Evolutionary conservation across 2,113 vertebrate species (phyloP).

Genomic region (Alethe castanea): DNA sequence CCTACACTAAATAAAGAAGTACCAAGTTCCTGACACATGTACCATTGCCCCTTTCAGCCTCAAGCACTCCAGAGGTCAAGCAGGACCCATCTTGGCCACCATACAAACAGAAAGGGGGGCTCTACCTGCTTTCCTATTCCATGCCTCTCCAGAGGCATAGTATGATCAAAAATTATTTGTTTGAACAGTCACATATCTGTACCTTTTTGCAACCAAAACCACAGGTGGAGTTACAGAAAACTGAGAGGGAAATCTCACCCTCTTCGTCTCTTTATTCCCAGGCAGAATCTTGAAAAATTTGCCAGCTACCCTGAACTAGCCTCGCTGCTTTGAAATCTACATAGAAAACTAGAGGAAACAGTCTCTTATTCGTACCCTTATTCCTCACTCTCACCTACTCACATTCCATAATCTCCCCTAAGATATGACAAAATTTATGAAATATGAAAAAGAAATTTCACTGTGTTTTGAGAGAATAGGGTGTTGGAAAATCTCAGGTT

Average conservation of each 20-base stretch:
- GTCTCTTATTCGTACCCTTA: neutral
- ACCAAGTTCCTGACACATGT: neutral
- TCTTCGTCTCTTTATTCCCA: neutral
- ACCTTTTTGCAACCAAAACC: neutral
- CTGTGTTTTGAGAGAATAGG: neutral
- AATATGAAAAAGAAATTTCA: neutral
- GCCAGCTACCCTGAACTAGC: neutral
- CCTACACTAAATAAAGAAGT: neutral
- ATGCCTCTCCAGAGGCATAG: neutral
- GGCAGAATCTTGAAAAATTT: neutral
- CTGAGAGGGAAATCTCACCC: neutral
- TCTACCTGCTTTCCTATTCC: neutral
- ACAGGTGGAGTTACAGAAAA: neutral
- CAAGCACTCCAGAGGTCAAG: neutral
- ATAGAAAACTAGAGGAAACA: neutral
- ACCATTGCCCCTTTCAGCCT: neutral
- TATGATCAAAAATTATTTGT: neutral
- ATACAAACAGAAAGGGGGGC: neutral
- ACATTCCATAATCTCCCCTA: neutral
- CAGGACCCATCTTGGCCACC: neutral
- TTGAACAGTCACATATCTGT: neutral
- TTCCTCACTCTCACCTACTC: neutral
- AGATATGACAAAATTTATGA: neutral
- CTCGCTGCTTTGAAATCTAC: neutral
- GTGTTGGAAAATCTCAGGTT: neutral